These are phyloP conservation scores for Criorhina ranunculi DNA, from an alignment of 2,888 invertebrate species.

Conservation along the genomic window DNA sequence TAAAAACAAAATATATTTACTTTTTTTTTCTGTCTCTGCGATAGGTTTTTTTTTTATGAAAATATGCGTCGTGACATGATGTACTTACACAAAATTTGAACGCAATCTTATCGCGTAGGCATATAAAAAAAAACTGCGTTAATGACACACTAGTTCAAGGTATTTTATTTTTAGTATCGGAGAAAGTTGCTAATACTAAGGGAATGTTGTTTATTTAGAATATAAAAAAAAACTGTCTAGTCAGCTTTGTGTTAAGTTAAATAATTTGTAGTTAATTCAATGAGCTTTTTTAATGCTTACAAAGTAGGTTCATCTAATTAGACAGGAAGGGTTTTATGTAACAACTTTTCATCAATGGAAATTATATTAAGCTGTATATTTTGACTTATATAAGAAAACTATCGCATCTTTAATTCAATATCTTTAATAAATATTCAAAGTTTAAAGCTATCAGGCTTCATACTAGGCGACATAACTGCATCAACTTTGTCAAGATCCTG, in stretches of 20 bases:
- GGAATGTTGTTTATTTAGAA: not conserved
- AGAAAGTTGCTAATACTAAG: not conserved
- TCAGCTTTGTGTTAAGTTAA: not conserved
- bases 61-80: conserved; percentile 26
- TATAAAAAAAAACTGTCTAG: not conserved
- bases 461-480: too few relatives aligned
- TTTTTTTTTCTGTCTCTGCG: conserved; percentile 4
- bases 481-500: too few relatives aligned
- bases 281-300: too few relatives aligned
- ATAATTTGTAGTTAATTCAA: too few relatives aligned
- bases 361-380: too few relatives aligned
- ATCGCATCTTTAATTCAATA: too few relatives aligned
- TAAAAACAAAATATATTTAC: conserved; percentile 4
- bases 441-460: too few relatives aligned
- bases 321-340: too few relatives aligned
- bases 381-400: too few relatives aligned
- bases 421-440: too few relatives aligned
- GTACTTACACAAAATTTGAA: conserved; percentile 16
- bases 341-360: too few relatives aligned
- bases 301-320: too few relatives aligned
- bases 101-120: conserved; percentile 46
- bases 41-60: conserved; percentile 6
- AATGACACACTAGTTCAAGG: conserved; percentile 53
- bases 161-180: conserved; percentile 38
- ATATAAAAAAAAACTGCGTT: conserved; percentile 22